phyloP scores from a whole-genome alignment of 2,888 invertebrate genomes.

The Macaria notata region DNA sequence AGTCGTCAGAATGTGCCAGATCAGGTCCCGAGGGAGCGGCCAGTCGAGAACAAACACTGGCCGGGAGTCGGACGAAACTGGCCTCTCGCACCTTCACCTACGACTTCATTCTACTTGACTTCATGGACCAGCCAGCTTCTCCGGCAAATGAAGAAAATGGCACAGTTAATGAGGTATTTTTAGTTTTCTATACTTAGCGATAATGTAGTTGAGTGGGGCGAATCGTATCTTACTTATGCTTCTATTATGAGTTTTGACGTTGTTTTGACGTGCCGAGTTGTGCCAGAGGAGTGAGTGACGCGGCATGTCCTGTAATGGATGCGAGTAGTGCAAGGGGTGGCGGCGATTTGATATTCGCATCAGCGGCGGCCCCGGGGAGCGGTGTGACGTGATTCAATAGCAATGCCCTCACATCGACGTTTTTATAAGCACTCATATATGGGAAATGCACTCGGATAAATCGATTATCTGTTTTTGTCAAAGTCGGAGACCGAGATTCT shows the following conservation, averaged over 20 bases:
- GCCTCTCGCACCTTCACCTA: conserved; percentile 52
- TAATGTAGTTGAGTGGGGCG: conserved; percentile 29
- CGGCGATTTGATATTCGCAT: conserved; percentile 78
- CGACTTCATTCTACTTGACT: conserved; percentile 54
- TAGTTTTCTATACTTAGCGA: conserved; percentile 47
- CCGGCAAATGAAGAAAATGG: conserved; percentile 66
- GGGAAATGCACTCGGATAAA: conserved; percentile 46
- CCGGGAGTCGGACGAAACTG: conserved; percentile 62
- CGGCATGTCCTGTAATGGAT: conserved; percentile 68
- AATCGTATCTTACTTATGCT: conserved; percentile 30
- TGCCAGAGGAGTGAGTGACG: conserved; percentile 54
- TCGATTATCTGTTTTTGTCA: conserved; percentile 39
- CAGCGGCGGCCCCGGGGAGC: conserved; percentile 66
- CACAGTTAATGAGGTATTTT: conserved; percentile 68
- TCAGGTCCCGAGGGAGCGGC: conserved; percentile 78
- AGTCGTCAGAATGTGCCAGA: conserved; percentile 82
- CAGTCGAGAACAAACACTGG: conserved; percentile 68
- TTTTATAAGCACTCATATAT: conserved; percentile 57
- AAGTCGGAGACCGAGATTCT: conserved; percentile 7
- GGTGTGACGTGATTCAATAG: conserved; percentile 67
- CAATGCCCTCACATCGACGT: conserved; percentile 57
- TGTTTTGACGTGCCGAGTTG: conserved; percentile 37
- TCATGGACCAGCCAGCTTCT: conserved; percentile 47
- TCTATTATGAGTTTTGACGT: conserved; percentile 26
- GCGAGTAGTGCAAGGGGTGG: conserved; percentile 71